Percentiles rank a stretch among this genome's conserved stretches.
phyloP scores from a whole-genome alignment of 2,113 vertebrate genomes.

The Festucalex cinctus region DNA sequence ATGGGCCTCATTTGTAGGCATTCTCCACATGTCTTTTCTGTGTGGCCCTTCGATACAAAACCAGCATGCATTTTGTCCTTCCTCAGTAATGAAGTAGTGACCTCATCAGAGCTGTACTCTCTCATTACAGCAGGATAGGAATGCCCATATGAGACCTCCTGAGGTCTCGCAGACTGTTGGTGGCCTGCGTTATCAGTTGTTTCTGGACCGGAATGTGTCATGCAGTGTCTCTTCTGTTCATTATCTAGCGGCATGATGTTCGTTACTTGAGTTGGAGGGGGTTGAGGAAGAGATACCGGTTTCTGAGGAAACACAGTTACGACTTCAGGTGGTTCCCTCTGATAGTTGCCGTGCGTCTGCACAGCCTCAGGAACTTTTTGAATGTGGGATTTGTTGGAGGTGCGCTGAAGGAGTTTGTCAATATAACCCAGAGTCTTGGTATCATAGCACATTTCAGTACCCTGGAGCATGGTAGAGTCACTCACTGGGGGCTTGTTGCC shows the following conservation, averaged over 20 bases:
- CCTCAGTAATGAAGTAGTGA: conserved; percentile 26
- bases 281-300: conserved; percentile 18
- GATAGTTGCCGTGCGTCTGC: conserved; percentile 23
- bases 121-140: conserved; percentile 39
- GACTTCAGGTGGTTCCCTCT: conserved; percentile 32
- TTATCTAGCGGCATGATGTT: conserved; percentile 23
- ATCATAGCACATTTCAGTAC: conserved; percentile 42
- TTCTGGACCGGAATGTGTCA: conserved; percentile 40
- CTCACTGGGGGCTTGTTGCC: conserved; percentile 23
- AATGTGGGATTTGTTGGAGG: conserved; percentile 56
- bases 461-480: conserved; percentile 27
- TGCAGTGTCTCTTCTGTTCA: conserved; percentile 43
- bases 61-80: conserved; percentile 30
- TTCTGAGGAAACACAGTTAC: conserved; percentile 42
- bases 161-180: conserved; percentile 22
- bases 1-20: conserved; percentile 18
- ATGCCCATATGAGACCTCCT: conserved; percentile 35
- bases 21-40: conserved; percentile 26
- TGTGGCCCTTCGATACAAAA: conserved; percentile 19
- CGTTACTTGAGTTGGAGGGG: conserved; percentile 30
- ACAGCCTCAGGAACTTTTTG: conserved; percentile 40
- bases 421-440: conserved; percentile 75
- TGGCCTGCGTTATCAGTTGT: conserved; percentile 19
- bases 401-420: conserved; percentile 78
- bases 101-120: conserved; percentile 49